A percentile compares a stretch with the other conserved stretches of the same genome.
These are phyloP conservation scores for Pseudomyrmex pallidus DNA, from an alignment of 1,140 invertebrate species.

Conservation along the genomic window DNA sequence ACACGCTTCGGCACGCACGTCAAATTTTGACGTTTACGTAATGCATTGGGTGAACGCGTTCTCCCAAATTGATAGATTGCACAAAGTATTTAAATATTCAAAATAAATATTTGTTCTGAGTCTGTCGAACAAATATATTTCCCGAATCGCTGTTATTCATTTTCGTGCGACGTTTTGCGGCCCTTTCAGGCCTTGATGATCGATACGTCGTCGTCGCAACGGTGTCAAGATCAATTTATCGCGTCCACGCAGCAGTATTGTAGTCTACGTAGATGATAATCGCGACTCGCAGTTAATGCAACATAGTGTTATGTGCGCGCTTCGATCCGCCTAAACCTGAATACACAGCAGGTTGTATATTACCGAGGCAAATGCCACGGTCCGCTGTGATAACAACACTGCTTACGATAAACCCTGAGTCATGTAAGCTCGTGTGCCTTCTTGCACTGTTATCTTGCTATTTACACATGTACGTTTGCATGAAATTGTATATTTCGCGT, in stretches of 20 bases:
- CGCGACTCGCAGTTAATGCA: slow-evolving; percentile 56
- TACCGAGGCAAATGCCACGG: slow-evolving; percentile 51
- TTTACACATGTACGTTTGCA: slow-evolving; percentile 16
- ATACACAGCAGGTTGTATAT: slow-evolving; percentile 58
- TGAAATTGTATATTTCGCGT: slow-evolving; percentile 1
- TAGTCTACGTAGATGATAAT: slow-evolving; percentile 59
- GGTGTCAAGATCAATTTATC: slow-evolving; percentile 59
- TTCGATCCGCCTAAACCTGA: slow-evolving; percentile 60
- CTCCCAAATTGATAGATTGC: neutral
- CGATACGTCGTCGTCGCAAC: slow-evolving; percentile 25
- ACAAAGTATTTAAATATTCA: neutral
- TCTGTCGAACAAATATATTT: neutral
- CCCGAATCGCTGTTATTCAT: neutral
- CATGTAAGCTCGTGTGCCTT: slow-evolving; percentile 43
- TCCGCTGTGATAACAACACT: slow-evolving; percentile 47
- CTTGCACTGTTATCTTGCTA: slow-evolving; percentile 29
- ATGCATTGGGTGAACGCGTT: too few species aligned
- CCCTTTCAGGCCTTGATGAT: neutral
- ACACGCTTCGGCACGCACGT: too few species aligned
- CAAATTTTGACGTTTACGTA: slow-evolving; percentile 17
- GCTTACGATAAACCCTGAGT: slow-evolving; percentile 53
- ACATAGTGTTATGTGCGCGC: slow-evolving; percentile 59
- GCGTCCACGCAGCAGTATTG: slow-evolving; percentile 47
- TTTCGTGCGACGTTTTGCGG: too few species aligned
- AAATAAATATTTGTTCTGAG: neutral